Conservation (phyloP, 1,140 invertebrate genomes). For the Leptinotarsa undecemlineata region DNA sequence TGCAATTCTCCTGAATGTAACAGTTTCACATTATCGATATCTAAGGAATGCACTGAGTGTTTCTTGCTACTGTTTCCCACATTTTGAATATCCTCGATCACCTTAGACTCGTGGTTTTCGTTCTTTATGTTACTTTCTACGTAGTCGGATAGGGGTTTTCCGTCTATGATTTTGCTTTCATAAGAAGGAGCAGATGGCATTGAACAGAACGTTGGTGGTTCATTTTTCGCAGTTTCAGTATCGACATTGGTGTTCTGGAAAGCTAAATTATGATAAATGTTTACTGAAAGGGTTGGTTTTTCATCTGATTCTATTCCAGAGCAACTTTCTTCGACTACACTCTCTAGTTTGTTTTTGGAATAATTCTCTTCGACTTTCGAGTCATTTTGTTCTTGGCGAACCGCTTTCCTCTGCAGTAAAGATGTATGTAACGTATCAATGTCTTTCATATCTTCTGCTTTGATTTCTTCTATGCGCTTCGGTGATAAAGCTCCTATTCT, state of each 20-base stretch:
- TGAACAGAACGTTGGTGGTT: constrained; percentile 13
- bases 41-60: neutral
- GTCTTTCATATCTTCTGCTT: constrained; percentile 16
- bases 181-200: neutral
- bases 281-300: no score
- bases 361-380: no score
- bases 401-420: neutral
- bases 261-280: no score
- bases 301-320: no score
- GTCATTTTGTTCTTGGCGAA: neutral
- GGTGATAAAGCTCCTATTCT: constrained; percentile 26
- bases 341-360: neutral
- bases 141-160: constrained; percentile 6
- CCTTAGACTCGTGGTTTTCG: neutral
- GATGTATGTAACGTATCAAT: neutral
- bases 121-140: neutral
- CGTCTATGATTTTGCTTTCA: constrained; percentile 4
- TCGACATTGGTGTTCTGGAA: no score
- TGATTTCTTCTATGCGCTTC: constrained; percentile 10
- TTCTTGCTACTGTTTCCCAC: neutral
- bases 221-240: neutral
- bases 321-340: neutral
- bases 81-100: neutral
- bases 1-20: constrained; percentile 38
- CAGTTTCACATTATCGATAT: constrained; percentile 21